Evolutionary conservation across 2,797 vertebrate species (phyloP), one percentile per base, ranked within the genome.

Genomic region (Crocidura indochinensis): DNA sequence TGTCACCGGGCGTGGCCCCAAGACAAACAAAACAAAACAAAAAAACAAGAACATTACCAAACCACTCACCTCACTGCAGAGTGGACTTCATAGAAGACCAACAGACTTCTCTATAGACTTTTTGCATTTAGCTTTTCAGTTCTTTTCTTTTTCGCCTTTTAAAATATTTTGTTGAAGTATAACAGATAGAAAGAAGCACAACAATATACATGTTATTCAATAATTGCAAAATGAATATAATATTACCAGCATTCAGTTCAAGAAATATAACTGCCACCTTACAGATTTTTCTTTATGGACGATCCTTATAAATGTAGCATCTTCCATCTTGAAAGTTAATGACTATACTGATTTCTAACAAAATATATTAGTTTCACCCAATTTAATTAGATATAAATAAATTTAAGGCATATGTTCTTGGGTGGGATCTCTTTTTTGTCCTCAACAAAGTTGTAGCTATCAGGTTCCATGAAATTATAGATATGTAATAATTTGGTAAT

Each of bases 361-460:
- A 68, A 19, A 89, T 38, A 91, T 49, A 88, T 84, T 88, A 87
- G 51, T 46, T 85, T 87, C 92, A 89, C 19, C 47, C 44, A 29
- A 93, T 92, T 94, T 85, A 92, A 72, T 19, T 74, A 87, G 67
- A 78, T 83, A 20, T 91, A 89, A 89, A 67, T 89, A n/a, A 87
- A 93, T 87, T 93, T 17, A 86, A 89, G 73, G 4, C 69, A 67
- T 90, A 12, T 71, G 67, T 65, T 93, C 75, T 81, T 46, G 17
- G 11, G 29, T 15, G 67, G 4, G 53, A 8, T 44, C 29, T 69
- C 84, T 69, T 6, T 75, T 24, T 75, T 78, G 88, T 74, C 6
- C 15, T 92, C 29, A 84, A 31, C 49, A 76, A 89, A 65, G 14
- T 84, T 46, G 76, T 78, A 93, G 47, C 29, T 44, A 80, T 84